These are phyloP conservation scores for Melanotus villosus DNA, from an alignment of 2,888 invertebrate species.

Conservation along the genomic window DNA sequence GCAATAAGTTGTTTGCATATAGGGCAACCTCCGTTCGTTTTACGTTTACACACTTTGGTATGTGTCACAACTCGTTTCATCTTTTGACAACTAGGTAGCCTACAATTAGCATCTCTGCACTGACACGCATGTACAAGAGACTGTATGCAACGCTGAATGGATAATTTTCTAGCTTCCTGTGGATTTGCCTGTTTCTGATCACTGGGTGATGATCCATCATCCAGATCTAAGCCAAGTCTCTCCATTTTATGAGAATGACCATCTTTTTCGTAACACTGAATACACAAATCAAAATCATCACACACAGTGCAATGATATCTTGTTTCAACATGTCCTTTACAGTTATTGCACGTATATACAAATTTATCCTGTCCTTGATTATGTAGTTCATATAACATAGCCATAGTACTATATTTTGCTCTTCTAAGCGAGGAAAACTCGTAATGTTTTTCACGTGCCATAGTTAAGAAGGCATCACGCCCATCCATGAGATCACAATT, in stretches of 20 bases:
- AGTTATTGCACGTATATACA: slow-evolving; percentile 98
- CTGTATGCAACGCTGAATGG: slow-evolving; percentile 90
- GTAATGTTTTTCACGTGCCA: slow-evolving; percentile 98
- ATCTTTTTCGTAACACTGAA: slow-evolving; percentile 93
- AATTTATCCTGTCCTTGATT: slow-evolving; percentile 98
- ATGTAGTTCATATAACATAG: slow-evolving; percentile 98
- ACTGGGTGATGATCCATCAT: slow-evolving; percentile 92
- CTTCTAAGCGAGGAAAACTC: slow-evolving; percentile 97
- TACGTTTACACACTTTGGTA: slow-evolving; percentile 96
- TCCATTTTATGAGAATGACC: slow-evolving; percentile 99
- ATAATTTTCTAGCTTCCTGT: slow-evolving; percentile 70
- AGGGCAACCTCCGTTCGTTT: slow-evolving; percentile 96
- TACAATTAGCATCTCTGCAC: slow-evolving; percentile 95
- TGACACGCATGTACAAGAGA: slow-evolving; percentile 71
- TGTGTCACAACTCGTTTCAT: slow-evolving; percentile 99
- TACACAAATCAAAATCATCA: slow-evolving; percentile 99
- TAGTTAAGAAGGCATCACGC: slow-evolving; percentile 97
- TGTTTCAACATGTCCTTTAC: slow-evolving; percentile 96
- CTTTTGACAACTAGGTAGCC: slow-evolving; percentile 97
- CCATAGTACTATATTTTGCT: slow-evolving; percentile 96
- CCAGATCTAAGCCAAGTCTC: slow-evolving; percentile 93
- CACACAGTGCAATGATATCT: slow-evolving; percentile 98
- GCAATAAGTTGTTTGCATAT: slow-evolving; percentile 99
- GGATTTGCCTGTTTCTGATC: slow-evolving; percentile 91
- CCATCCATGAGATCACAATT: slow-evolving; percentile 99